Evolutionary conservation across 2,113 vertebrate genomes (phyloP).

Genomic region (Zosterops hypoxanthus): DNA sequence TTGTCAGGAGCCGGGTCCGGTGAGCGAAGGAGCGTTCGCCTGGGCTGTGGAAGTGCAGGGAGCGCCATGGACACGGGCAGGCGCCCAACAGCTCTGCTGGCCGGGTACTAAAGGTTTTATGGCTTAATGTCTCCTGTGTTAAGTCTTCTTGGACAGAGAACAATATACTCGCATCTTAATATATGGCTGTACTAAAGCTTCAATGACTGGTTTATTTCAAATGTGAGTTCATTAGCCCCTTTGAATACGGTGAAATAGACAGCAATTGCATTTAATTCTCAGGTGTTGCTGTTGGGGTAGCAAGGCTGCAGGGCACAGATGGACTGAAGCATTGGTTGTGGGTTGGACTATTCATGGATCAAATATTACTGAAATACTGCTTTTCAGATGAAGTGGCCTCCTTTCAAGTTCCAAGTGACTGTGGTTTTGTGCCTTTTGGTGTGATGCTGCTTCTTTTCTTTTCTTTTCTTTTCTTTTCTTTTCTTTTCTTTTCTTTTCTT

Average conservation of each 20-base stretch:
- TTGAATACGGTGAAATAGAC: background rate
- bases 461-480: background rate
- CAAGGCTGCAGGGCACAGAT: background rate
- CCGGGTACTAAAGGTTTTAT: background rate
- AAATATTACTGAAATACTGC: background rate
- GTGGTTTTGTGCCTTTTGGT: background rate
- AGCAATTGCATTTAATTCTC: background rate
- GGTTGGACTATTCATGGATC: background rate
- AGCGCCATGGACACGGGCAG: no score
- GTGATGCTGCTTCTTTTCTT: no score
- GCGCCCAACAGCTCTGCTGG: background rate
- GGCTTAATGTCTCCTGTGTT: background rate
- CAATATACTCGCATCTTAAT: background rate
- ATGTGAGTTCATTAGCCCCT: background rate
- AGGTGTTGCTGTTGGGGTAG: background rate
- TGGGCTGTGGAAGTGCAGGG: background rate
- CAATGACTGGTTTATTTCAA: background rate
- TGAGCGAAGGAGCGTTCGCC: accelerated
- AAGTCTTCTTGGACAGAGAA: background rate
- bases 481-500: no score
- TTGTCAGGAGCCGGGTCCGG: accelerated
- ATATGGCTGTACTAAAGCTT: background rate
- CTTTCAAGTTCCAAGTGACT: background rate
- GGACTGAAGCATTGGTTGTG: background rate
- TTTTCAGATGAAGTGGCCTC: background rate